phyloP scores from a whole-genome alignment of 2,797 vertebrate genomes.

The Gobio occitaniae region DNA sequence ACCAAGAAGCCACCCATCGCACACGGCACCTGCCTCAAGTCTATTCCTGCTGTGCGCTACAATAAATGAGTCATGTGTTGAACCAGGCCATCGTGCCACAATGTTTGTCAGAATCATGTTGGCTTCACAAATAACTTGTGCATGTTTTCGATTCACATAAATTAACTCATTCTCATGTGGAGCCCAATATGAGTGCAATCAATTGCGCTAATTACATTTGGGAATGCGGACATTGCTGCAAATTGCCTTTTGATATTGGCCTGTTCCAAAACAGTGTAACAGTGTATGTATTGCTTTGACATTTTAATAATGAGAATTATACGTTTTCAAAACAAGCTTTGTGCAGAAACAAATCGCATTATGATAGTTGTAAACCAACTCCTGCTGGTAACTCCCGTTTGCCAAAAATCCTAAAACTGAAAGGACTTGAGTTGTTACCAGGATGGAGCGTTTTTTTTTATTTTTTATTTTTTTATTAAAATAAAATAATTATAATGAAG shows the following conservation, averaged over 20 bases:
- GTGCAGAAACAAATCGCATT: too few species aligned
- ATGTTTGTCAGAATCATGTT: constrained; percentile 40
- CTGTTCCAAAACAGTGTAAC: too few species aligned
- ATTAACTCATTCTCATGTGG: too few species aligned
- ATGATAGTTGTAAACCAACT: background rate
- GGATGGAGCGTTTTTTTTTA: background rate
- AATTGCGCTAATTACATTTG: too few species aligned
- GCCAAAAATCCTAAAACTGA: constrained; percentile 14
- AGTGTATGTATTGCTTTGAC: too few species aligned
- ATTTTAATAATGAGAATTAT: too few species aligned
- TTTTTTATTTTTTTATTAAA: too few species aligned
- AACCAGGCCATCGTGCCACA: background rate
- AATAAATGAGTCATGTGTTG: constrained; percentile 29
- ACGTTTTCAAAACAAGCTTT: too few species aligned
- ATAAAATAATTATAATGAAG: too few species aligned
- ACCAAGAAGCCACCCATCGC: constrained; percentile 38
- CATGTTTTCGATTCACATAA: background rate
- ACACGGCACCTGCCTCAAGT: constrained; percentile 3
- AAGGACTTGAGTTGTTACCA: constrained; percentile 35
- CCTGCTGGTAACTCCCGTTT: constrained; percentile 2
- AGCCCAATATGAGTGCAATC: too few species aligned
- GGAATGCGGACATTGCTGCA: too few species aligned
- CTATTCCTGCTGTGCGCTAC: background rate
- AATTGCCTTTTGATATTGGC: too few species aligned
- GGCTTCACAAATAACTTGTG: constrained; percentile 8